Percentiles rank a stretch among this genome's conserved stretches.
phyloP scores from a whole-genome alignment of 2,797 vertebrate species.

The Sphaeramia orbicularis region DNA sequence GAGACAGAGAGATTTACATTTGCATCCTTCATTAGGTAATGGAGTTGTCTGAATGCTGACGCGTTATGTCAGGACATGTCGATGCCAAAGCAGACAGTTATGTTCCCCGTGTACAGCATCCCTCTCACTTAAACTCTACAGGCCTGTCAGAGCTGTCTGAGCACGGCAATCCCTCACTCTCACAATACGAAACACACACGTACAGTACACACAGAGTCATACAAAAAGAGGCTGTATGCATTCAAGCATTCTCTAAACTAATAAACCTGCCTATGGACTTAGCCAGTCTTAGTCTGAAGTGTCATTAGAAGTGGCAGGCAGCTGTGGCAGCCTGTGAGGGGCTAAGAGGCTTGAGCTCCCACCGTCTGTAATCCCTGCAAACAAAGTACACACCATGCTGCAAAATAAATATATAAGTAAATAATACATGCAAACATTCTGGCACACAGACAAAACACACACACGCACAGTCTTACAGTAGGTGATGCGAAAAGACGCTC shows the following conservation, averaged over 20 bases:
- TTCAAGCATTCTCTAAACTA: constrained; percentile 76
- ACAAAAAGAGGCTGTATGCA: constrained; percentile 54
- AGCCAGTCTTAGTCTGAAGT: constrained; percentile 78
- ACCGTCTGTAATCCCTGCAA: constrained; percentile 74
- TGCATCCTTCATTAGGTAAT: constrained; percentile 73
- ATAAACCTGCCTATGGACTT: constrained; percentile 78
- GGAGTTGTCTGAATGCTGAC: constrained; percentile 55
- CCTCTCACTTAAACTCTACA: constrained; percentile 64
- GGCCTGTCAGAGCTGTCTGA: constrained; percentile 58
- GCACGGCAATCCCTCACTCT: constrained; percentile 49
- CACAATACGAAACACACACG: constrained; percentile 25
- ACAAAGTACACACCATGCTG: constrained; percentile 62
- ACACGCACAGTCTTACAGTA: constrained; percentile 41
- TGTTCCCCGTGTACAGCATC: constrained; percentile 61
- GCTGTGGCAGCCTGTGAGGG: constrained; percentile 73
- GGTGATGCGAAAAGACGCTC: constrained; percentile 49
- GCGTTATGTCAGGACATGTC: constrained; percentile 45
- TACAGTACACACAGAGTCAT: neutral
- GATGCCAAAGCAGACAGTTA: constrained; percentile 49
- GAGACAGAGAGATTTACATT: constrained; percentile 49
- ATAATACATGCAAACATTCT: constrained; percentile 60
- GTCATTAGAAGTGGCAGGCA: constrained; percentile 80
- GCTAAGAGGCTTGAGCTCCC: constrained; percentile 75
- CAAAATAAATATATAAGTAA: constrained; percentile 67
- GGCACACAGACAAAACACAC: constrained; percentile 10